Evolutionary conservation across 2,797 vertebrate species (phyloP), one percentile per base, ranked within the genome.

Genomic region (Sebastes cheni): DNA sequence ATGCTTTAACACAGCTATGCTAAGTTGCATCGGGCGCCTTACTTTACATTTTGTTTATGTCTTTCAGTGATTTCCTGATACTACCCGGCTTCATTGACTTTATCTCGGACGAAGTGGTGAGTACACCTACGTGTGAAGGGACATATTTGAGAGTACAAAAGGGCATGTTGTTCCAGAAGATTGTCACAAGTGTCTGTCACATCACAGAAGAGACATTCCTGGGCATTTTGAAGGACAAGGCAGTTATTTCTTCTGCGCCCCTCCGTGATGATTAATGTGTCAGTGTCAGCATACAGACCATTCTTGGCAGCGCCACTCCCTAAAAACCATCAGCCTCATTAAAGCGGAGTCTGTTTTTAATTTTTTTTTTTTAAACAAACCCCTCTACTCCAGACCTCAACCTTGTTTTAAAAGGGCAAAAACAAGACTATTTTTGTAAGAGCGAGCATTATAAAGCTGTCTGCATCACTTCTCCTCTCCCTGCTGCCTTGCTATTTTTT

Each of bases 81-180:
- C 95, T 98, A n/a, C 98, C 98, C 0, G 98, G 98, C 86, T 99
- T 98, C 93, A 98, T 99, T 46, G 97, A 99, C 95, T 99, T 99
- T 81, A 96, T 96, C 66, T 97, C 98, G 0, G 97, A 98, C 11
- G 97, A 99, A 94, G 97, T 99, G 97, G 98, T 99, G 90, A 97
- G 98, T 97, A 69, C 16, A 5, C 5, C 1, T 1, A 2, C 5
- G 61, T 58, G 8, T 5, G 8, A 55, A 20, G 13, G 13, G 4
- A 0, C 25, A 10, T 32, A 5, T 36, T 23, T 29, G 32, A 55
- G 64, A 25, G 27, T 8, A n/a, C 55, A 18, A 27, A 71, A 69
- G 23, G 59, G 5, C 29, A 3, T 6, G 1, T 6, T 0, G 8
- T 32, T 61, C 8, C 18, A 13, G 39, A 32, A 13, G 16, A 20